Base-by-base conservation (phyloP, 2,888 invertebrate species). In the Odontomyia ornata region DNA sequence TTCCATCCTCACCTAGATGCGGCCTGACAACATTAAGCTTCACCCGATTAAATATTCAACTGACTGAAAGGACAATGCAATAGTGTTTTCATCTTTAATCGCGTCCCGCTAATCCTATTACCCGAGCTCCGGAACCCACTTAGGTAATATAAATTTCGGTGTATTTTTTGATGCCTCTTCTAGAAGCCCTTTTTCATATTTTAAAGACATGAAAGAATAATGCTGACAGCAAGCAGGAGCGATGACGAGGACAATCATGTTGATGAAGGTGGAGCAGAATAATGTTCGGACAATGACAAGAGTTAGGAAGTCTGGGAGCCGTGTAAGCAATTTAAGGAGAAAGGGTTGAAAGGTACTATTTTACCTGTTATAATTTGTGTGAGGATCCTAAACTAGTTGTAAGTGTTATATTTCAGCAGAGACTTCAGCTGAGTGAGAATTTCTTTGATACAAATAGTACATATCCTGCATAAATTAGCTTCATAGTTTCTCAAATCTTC, bases 41-140 rank as follows among this genome's bases (percentile, higher is more conserved):
- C 25, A 15, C 23, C 60, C 73, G 27, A 73, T 73, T 21, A 73
- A 73, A 73, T 73, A 73, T 73, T 73, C 25, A 73, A 25, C 73
- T 30, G 15, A 36, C 57, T 0, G n/a, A 73, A 57, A 57, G 60
- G 73, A 57, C 73, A 60, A 57, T 47, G 47, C 23, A 73, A 73
- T 43, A 73, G 73, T 73, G 57, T 43, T 57, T 57, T 15, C 73
- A 73, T 73, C 52, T 73, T 73, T 73, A 73, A 73, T 60, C 18
- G 36, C 25, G 25, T 60, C 21, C 36, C 57, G 73, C 36, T 57
- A 60, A 73, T 30, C 9, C 21, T 5, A 23, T 18, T 27, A 9
- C 13, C 21, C 4, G 9, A 23, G 56, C 71, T 28, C 30, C n/a
- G 72, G 18, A 69, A 25, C 56, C 18, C 28, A 27, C 72, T 72